Percentiles rank a stretch among this genome's conserved stretches.
Evolutionary conservation across 2,888 invertebrate species (phyloP).

Genomic region (Gasteruption jaculator): DNA sequence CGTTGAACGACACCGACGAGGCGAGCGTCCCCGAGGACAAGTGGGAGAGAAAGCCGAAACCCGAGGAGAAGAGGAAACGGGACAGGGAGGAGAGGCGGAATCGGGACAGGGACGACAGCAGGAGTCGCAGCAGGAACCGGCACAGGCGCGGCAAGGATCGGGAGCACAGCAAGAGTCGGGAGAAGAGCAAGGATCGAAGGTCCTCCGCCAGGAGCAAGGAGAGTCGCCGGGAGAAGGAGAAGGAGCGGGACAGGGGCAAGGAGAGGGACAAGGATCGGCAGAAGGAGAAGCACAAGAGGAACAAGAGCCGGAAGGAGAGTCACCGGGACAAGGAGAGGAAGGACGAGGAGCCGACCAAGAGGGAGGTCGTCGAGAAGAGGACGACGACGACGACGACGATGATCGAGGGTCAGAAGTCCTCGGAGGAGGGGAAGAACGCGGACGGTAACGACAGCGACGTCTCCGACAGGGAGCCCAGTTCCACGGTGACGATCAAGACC

Average conservation of each 20-base stretch:
- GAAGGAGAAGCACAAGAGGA: slow-evolving; percentile 29
- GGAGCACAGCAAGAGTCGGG: slow-evolving; percentile 35
- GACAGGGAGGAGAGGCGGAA: slow-evolving; percentile 34
- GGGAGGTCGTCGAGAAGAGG: slow-evolving; percentile 44
- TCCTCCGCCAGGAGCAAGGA: slow-evolving; percentile 31
- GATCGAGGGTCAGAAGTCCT: slow-evolving; percentile 33
- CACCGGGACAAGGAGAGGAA: slow-evolving; percentile 30
- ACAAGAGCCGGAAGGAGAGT: slow-evolving; percentile 29
- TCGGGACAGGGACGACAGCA: slow-evolving; percentile 16
- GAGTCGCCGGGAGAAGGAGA: slow-evolving; percentile 34
- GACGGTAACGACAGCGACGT: slow-evolving; percentile 48
- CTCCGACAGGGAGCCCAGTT: slow-evolving; percentile 72
- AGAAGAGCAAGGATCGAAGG: slow-evolving; percentile 37
- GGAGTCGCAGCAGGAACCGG: slow-evolving; percentile 30
- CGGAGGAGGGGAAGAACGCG: slow-evolving; percentile 29
- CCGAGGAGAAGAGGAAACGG: slow-evolving; percentile 30
- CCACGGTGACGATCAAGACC: slow-evolving; percentile 69
- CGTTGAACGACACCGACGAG: slow-evolving; percentile 54
- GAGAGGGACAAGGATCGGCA: slow-evolving; percentile 25
- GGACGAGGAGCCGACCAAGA: slow-evolving; percentile 21
- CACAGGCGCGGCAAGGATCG: slow-evolving; percentile 34
- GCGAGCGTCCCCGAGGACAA: slow-evolving; percentile 33
- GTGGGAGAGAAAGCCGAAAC: no score
- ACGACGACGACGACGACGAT: slow-evolving; percentile 39
- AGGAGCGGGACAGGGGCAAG: slow-evolving; percentile 31